These are phyloP conservation scores for Crotalus helleri DNA, from an alignment of 2,113 vertebrate species.

Conservation along the genomic window DNA sequence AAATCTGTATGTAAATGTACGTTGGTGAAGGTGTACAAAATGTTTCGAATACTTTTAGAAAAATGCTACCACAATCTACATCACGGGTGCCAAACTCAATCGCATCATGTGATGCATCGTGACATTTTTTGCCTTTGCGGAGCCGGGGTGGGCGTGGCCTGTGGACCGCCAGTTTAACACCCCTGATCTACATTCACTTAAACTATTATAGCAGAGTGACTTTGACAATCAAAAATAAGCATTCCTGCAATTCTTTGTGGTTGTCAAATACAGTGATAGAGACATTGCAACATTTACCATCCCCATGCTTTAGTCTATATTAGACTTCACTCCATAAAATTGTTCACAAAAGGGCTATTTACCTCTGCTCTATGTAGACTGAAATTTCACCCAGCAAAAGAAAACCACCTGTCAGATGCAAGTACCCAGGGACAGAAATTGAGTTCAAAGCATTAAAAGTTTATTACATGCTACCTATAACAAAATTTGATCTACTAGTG, in stretches of 20 bases:
- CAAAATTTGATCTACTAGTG: too few relatives aligned
- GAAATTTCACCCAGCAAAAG: neutral
- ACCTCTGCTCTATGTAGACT: neutral
- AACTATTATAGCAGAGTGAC: neutral
- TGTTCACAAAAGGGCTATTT: neutral
- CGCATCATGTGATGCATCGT: too few relatives aligned
- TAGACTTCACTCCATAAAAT: neutral
- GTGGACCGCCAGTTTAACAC: too few relatives aligned
- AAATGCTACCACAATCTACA: neutral
- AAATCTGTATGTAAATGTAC: neutral
- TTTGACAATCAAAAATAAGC: neutral
- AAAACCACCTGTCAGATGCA: neutral
- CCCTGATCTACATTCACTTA: neutral
- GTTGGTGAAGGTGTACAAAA: neutral
- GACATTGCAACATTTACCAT: neutral
- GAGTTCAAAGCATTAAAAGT: too few relatives aligned
- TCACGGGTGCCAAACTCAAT: too few relatives aligned
- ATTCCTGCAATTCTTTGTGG: conserved; percentile 7
- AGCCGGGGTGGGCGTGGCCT: too few relatives aligned
- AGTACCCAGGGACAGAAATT: too few relatives aligned
- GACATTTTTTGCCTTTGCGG: too few relatives aligned
- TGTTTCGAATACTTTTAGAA: neutral
- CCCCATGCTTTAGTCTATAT: neutral
- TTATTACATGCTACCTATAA: too few relatives aligned
- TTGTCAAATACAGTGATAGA: neutral